phyloP scores from a whole-genome alignment of 1,140 invertebrate species.

The Achroia grisella region DNA sequence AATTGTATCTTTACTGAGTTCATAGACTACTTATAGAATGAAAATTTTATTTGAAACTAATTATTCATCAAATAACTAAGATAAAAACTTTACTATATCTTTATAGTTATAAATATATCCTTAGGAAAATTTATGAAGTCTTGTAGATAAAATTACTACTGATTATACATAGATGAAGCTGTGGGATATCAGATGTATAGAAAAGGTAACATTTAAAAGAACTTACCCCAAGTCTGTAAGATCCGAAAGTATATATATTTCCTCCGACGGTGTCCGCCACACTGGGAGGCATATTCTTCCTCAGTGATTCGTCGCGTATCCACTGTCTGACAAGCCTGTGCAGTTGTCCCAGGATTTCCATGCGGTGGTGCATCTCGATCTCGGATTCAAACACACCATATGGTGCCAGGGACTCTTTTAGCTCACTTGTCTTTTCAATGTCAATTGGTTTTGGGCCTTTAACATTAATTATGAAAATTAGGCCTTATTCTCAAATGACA shows the following conservation, averaged over 20 bases:
- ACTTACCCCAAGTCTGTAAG: constrained; percentile 86
- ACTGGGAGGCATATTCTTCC: constrained; percentile 91
- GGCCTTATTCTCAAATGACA: too few relatives aligned
- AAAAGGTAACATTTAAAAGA: constrained; percentile 1
- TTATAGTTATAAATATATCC: too few relatives aligned
- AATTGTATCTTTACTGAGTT: too few relatives aligned
- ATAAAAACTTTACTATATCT: too few relatives aligned
- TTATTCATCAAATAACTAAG: too few relatives aligned
- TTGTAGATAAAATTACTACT: too few relatives aligned
- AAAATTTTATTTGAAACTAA: too few relatives aligned
- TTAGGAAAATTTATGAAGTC: not conserved
- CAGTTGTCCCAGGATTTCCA: constrained; percentile 88
- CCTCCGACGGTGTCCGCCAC: constrained; percentile 93
- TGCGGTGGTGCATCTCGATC: constrained; percentile 91
- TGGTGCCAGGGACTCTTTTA: constrained; percentile 88
- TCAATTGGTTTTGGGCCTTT: constrained; percentile 88
- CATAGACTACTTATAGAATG: too few relatives aligned
- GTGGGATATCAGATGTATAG: not conserved
- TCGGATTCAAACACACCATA: constrained; percentile 95
- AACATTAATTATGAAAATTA: not conserved
- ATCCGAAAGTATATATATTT: constrained; percentile 99
- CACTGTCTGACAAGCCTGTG: constrained; percentile 93
- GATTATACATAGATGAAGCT: too few relatives aligned
- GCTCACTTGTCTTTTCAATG: constrained; percentile 85
- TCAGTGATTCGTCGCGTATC: constrained; percentile 91